These are phyloP conservation scores for Drosophila neotestacea DNA, from an alignment of 2,888 invertebrate species.

Conservation along the genomic window DNA sequence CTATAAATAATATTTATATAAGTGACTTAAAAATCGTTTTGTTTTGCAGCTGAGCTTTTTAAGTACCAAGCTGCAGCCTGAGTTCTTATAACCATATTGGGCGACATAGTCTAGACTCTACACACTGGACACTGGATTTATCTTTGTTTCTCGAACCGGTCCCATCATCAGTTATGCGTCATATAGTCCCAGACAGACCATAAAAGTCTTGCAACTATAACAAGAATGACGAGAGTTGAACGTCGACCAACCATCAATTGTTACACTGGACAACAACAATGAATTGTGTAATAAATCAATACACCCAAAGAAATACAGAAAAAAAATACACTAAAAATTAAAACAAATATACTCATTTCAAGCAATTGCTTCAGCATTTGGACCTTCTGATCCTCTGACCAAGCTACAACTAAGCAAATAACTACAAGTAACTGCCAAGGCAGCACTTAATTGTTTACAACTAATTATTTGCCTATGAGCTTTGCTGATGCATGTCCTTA, in stretches of 20 bases:
- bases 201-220: constrained; percentile 66
- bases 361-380: neutral
- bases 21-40: neutral
- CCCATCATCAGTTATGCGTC: constrained; percentile 59
- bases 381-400: neutral
- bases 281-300: constrained; percentile 73
- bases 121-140: constrained; percentile 27
- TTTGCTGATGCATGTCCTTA: constrained; percentile 45
- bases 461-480: constrained; percentile 52
- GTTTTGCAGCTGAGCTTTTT: neutral
- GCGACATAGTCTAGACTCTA: constrained; percentile 61
- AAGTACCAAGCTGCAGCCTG: constrained; percentile 5
- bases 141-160: constrained; percentile 68
- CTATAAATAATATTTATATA: neutral
- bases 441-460: constrained; percentile 45
- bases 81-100: constrained; percentile 56
- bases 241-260: constrained; percentile 16
- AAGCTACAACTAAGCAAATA: constrained; percentile 22
- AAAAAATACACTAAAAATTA: constrained; percentile 7
- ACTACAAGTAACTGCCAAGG: constrained; percentile 11
- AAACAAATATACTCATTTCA: neutral
- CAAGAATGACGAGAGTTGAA: constrained; percentile 23
- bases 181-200: constrained; percentile 62
- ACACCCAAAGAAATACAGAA: constrained; percentile 17
- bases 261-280: constrained; percentile 39